Evolutionary conservation across 2,113 vertebrate genomes (phyloP), one percentile per base, ranked within the genome.

Genomic region (Onychorhynchus coronatus): DNA sequence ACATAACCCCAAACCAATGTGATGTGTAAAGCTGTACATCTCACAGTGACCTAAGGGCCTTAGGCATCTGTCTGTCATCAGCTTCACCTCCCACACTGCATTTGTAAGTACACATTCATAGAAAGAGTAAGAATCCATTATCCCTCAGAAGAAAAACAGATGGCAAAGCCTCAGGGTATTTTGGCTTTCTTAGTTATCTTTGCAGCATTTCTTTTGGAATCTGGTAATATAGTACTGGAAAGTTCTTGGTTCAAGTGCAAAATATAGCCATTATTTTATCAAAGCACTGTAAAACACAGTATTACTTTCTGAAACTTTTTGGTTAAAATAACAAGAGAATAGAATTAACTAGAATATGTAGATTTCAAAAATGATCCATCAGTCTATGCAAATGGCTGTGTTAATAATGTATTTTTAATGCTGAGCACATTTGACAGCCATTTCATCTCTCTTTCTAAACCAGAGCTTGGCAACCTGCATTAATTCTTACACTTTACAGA

Each of bases 331-430:
- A 89, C 53, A 81, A 82, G 86, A 91, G 87, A 96, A 96, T 95
- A 94, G 95, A 95, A 94, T 93, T 89, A 88, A 92, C 89, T 85
- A 58, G 59, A 97, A 96, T 87, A 84, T 88, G 79, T 86, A 96
- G 94, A 97, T 96, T 91, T 74, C 94, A 96, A 97, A 97, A 97
- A 96, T 94, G 93, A 96, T 95, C 95, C 85, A 85, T 97, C 96
- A 97, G 83, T 82, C 86, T 96, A 95, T 94, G 94, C 95, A 97
- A 96, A 97, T 93, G 79, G 55, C 91, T 84, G 66, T 76, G 68
- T 94, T 96, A 96, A 97, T 97, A 96, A 91, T 93, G 76, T 91
- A 85, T 97, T 95, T 91, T 93, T 93, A 95, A 87, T 95, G 85
- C 94, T 96, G 94, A 96, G 87, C 74, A 90, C 91, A 96, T 93